These are phyloP conservation scores for Ophthalmolycus amberensis DNA, from an alignment of 2,113 vertebrate genomes.

Conservation along the genomic window DNA sequence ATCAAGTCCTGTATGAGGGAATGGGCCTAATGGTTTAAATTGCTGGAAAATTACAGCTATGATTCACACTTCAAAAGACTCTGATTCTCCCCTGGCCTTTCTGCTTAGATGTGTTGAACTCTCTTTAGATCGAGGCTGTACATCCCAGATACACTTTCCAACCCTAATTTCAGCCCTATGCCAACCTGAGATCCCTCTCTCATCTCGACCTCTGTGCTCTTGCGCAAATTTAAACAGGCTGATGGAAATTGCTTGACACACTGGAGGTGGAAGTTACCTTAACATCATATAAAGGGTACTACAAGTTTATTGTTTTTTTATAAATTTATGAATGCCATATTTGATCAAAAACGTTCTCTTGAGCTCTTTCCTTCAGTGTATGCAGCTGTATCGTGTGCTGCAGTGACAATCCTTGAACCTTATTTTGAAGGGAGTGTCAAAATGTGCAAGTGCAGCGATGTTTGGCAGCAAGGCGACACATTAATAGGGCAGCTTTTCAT, in stretches of 20 bases:
- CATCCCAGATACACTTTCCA: conserved; percentile 65
- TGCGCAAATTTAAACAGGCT: conserved; percentile 30
- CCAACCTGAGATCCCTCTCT: conserved; percentile 42
- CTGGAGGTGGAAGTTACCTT: conserved; percentile 10
- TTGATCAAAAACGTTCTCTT: conserved; percentile 11
- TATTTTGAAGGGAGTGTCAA: conserved; percentile 14
- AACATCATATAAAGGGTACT: conserved; percentile 22
- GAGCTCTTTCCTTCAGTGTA: conserved; percentile 7
- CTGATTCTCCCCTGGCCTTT: conserved; percentile 70
- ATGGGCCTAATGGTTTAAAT: conserved; percentile 73
- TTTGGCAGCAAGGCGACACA: conserved; percentile 24
- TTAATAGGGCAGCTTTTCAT: conserved; percentile 4
- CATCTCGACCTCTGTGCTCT: conserved; percentile 51
- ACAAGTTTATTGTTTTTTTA: conserved; percentile 5
- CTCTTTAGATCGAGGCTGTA: conserved; percentile 61
- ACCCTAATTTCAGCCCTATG: conserved; percentile 53
- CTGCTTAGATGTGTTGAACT: conserved; percentile 71
- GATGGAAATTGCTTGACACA: conserved; percentile 38
- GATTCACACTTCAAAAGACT: conserved; percentile 78
- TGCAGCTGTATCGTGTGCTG: not conserved
- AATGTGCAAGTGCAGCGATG: conserved; percentile 18
- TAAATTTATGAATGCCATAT: conserved; percentile 23
- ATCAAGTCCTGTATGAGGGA: conserved; percentile 64
- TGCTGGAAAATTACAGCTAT: conserved; percentile 74
- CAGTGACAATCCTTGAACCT: conserved; percentile 14